phyloP scores from a whole-genome alignment of 1,140 invertebrate genomes.

The Apis florea region DNA sequence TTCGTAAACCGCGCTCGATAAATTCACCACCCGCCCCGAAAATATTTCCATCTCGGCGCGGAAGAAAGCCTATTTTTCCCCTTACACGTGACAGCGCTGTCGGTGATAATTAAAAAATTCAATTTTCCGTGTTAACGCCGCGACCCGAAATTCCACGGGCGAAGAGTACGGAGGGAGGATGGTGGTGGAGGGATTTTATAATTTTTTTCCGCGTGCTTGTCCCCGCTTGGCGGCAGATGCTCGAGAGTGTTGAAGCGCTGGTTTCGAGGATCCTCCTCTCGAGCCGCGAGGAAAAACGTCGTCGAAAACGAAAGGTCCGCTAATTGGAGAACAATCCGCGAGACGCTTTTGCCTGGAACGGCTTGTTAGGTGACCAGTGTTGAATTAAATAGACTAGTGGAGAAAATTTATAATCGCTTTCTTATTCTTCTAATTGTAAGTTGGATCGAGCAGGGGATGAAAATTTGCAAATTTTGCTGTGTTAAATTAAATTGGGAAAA shows the following conservation, averaged over 20 bases:
- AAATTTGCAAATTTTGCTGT: too few species aligned
- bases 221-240: background rate
- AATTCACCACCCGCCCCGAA: background rate
- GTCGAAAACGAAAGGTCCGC: constrained; percentile 29
- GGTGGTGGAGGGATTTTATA: too few species aligned
- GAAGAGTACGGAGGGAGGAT: background rate
- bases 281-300: constrained; percentile 28
- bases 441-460: too few species aligned
- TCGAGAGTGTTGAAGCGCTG: constrained; percentile 33
- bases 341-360: background rate
- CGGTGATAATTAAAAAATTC: constrained; percentile 37
- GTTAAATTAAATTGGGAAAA: too few species aligned
- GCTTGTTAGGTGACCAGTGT: too few species aligned
- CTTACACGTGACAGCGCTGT: background rate
- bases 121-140: background rate
- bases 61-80: background rate
- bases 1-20: constrained; percentile 7
- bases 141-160: constrained; percentile 1
- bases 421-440: too few species aligned
- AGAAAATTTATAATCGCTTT: too few species aligned
- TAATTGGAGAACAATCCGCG: constrained; percentile 50
- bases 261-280: constrained; percentile 36
- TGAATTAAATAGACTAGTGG: too few species aligned
- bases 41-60: background rate
- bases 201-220: background rate